Evolutionary conservation across 2,888 invertebrate species (phyloP), one percentile per base, ranked within the genome.

Genomic region (Lasioglossum oenotherae): DNA sequence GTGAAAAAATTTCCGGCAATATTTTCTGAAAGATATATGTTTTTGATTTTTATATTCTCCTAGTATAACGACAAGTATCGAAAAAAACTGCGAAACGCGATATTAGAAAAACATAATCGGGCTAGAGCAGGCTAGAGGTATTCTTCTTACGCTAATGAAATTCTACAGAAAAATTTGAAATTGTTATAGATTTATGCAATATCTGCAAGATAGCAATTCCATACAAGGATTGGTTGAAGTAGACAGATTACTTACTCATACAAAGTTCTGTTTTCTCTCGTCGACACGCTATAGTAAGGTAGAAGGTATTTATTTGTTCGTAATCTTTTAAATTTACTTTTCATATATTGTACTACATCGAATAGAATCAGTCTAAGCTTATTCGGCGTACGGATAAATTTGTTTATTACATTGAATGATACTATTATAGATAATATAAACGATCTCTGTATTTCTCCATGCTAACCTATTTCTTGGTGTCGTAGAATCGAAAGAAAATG

Each of bases 401-500:
- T 67, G 2, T n/a, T 19, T 14, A 46, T 31, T 57, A 12, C 19
- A 31, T 19, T 49, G 35, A 10, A 35, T 23, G 4, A 27, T 14
- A 53, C 6, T 23, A 23, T 49, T 16, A 49, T 8, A 49, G 23
- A 49, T 49, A 49, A 23, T 49, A 49, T 49, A 8, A 4, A n/a
- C 1, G 8, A 4, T 12, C 12, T 57, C 8, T 12, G 57, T n/a
- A 31, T 31, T 0, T 16, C 0, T 6, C 1, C n/a, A 38, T 49
- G n/a, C 2, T 80, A 85, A 85, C 86, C 73, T 72, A 38, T 31
- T 23, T 67, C 0, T 2, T 16, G 6, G 27, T n/a, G 53, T 38
- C 1, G 19, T 79, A 80, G 85, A 41, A 23, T 4, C 35, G 4
- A 90, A n/a, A 57, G 23, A 57, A 78, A 72, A 94, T 94, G 94